Conservation (phyloP, 1,140 invertebrate genomes). For the Solen grandis region DNA sequence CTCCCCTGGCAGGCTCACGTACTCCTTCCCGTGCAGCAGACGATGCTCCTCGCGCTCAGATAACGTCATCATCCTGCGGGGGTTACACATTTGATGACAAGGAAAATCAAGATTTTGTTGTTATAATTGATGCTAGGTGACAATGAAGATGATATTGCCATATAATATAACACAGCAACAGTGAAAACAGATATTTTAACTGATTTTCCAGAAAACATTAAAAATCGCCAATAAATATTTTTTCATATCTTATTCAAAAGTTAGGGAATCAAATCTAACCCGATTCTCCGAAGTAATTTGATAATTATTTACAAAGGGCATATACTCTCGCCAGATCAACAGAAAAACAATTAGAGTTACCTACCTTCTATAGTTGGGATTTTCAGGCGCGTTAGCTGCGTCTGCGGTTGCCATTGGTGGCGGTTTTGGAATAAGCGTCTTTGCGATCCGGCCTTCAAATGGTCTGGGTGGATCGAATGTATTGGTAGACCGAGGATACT, state of each 20-base stretch:
- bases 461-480: conserved; percentile 77
- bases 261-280: no score
- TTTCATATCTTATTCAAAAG: no score
- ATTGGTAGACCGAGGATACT: conserved; percentile 74
- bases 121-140: neutral
- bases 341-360: no score
- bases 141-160: no score
- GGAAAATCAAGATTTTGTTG: neutral
- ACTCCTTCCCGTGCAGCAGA: conserved; percentile 72
- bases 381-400: conserved; percentile 43
- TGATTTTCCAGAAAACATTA: no score
- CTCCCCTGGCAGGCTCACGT: conserved; percentile 71
- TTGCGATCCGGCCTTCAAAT: conserved; percentile 72
- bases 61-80: conserved; percentile 72
- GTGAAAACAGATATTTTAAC: no score
- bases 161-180: no score
- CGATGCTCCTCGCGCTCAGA: conserved; percentile 74
- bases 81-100: neutral
- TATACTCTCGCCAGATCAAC: no score
- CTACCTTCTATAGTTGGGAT: conserved; percentile 66
- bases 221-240: no score
- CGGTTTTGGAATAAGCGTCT: conserved; percentile 67
- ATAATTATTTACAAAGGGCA: no score
- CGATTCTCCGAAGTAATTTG: no score
- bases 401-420: conserved; percentile 57